Conservation (phyloP, 2,888 invertebrate species). For the Andrena camellia region DNA sequence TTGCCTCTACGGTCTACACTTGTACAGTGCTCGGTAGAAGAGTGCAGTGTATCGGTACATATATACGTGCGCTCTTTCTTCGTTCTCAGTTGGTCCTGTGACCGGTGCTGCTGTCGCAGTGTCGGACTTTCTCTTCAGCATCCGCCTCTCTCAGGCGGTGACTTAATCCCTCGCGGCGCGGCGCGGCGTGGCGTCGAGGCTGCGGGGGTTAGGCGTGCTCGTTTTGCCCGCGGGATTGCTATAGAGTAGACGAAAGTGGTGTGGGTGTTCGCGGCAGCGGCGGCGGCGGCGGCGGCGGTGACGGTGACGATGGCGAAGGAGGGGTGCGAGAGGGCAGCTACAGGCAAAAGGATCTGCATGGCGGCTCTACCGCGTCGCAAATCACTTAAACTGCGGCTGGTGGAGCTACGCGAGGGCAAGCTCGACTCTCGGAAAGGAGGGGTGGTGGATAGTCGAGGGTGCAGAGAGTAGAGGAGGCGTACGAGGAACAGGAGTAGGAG, state of each 20-base stretch:
- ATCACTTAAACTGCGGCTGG: constrained; percentile 85
- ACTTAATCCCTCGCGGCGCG: constrained; percentile 79
- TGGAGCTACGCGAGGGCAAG: constrained; percentile 80
- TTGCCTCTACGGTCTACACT: no score
- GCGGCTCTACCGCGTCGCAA: constrained; percentile 85
- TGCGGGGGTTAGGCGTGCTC: constrained; percentile 77
- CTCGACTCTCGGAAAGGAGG: constrained; percentile 67
- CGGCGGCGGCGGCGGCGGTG: not conserved
- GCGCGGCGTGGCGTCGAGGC: constrained; percentile 66
- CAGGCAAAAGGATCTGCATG: constrained; percentile 85
- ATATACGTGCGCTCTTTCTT: not conserved
- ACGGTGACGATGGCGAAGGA: constrained; percentile 34
- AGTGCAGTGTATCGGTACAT: not conserved
- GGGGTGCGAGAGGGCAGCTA: constrained; percentile 73
- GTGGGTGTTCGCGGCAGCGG: constrained; percentile 31
- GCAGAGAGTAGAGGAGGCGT: constrained; percentile 67
- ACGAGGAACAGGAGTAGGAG: constrained; percentile 58
- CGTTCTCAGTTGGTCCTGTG: not conserved
- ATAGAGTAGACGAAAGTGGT: constrained; percentile 67
- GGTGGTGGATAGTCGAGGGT: constrained; percentile 73
- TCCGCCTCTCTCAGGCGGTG: constrained; percentile 44
- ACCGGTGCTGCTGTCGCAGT: constrained; percentile 1
- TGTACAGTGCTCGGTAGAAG: not conserved
- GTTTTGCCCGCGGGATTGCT: constrained; percentile 73
- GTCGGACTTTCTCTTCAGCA: not conserved